Percentiles rank a stretch among this genome's conserved stretches.
These are phyloP conservation scores for Spea bombifrons DNA, from an alignment of 2,113 vertebrate genomes.

Conservation along the genomic window DNA sequence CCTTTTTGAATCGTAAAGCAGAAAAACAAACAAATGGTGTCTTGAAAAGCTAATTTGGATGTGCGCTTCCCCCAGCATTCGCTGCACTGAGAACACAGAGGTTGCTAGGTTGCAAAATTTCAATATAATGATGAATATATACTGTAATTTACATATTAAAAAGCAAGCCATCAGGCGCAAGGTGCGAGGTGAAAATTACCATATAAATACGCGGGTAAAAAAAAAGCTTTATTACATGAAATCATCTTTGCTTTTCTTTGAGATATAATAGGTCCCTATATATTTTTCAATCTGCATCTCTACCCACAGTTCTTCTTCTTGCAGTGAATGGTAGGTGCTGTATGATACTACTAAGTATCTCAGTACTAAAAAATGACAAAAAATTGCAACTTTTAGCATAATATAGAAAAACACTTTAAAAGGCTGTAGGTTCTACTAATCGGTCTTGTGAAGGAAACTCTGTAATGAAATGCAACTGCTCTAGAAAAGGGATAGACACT, in stretches of 20 bases:
- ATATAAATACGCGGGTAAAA: slow-evolving; percentile 46
- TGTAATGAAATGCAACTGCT: too few species aligned
- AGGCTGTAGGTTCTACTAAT: background rate
- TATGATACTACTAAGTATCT: background rate
- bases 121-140: slow-evolving; percentile 49
- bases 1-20: slow-evolving; percentile 26
- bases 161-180: slow-evolving; percentile 47
- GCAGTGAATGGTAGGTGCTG: slow-evolving; percentile 1
- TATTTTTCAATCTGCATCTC: slow-evolving; percentile 14
- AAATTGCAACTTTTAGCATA: too few species aligned
- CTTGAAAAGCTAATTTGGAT: slow-evolving; percentile 45
- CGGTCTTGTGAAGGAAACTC: too few species aligned
- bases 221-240: slow-evolving; percentile 45
- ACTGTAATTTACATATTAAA: slow-evolving; percentile 50
- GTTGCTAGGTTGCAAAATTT: slow-evolving; percentile 50
- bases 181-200: slow-evolving; percentile 48
- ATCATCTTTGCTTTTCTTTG: slow-evolving; percentile 33
- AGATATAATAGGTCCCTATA: slow-evolving; percentile 37
- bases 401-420: background rate
- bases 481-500: too few species aligned
- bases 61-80: slow-evolving; percentile 27
- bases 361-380: background rate
- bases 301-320: slow-evolving; percentile 11
- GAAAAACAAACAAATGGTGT: slow-evolving; percentile 45
- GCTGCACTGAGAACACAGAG: slow-evolving; percentile 19